Base-by-base conservation (phyloP, 2,888 invertebrate species). In the Agapostemon virescens region DNA sequence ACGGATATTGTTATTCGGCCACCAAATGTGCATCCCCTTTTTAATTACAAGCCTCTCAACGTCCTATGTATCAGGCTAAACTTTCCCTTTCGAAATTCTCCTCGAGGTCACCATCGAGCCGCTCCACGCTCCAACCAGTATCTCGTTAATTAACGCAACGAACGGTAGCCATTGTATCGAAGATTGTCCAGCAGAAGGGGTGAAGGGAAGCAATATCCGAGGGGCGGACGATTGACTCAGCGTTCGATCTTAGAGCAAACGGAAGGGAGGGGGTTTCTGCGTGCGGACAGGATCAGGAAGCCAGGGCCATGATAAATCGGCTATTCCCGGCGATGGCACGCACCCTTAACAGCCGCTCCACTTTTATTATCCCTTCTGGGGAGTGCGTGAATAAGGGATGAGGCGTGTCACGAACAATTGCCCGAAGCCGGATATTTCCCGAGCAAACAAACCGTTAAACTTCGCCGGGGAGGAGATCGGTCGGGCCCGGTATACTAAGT, bases 341-440 rank as follows among this genome's bases (percentile, higher is more conserved):
- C 38, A 64, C 38, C 38, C 64, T 40, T 64, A 38, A 64, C 38
- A 64, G 38, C 64, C 63, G 58, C 30, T 38, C 38, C 64, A n/a
- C 38, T 38, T 64, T 38, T 64, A 64, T 64, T 38, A 64, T 64
- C 36, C 64, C 63, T 63, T 40, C 40, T 23, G 15, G 64, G 40
- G 23, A n/a, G 38, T 66, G 64, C 64, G 64, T 66, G 64, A 66
- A 66, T 66, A 66, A 66, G 64, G 38, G 64, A 66, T 66, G 38
- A 66, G 64, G 40, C 38, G 33, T 66, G 64, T 66, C 64, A 38
- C 64, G 64, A 66, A 36, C 64, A 33, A 38, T 66, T 66, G 38
- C 38, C 36, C 63, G 63, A 63, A 63, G 63, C 58, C 30, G 58
- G 63, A 63, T 36, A 63, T 63, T 63, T 63, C 63, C 61, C 36